Evolutionary conservation across 2,888 invertebrate species (phyloP).

Genomic region (Sipha maydis): DNA sequence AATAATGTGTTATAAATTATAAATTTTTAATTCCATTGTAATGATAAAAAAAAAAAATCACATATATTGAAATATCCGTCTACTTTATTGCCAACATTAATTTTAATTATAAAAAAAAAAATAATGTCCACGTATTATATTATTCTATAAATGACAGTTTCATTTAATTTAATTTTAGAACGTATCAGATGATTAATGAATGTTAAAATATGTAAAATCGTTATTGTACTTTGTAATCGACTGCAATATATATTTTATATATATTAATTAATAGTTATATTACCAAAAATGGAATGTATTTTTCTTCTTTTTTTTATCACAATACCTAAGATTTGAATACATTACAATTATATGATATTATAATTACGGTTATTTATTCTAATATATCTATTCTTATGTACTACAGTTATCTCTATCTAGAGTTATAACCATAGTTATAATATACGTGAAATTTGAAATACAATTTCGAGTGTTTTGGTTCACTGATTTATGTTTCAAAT

Average conservation of each 20-base stretch:
- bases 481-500: not conserved
- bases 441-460: too few species aligned
- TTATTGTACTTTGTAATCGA: not conserved
- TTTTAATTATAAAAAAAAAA: not conserved
- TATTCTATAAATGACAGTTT: not conserved
- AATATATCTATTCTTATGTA: too few species aligned
- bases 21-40: too few species aligned
- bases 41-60: too few species aligned
- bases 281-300: not conserved
- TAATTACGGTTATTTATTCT: too few species aligned
- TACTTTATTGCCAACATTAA: not conserved
- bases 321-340: not conserved
- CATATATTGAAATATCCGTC: not conserved
- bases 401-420: too few species aligned
- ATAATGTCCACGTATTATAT: not conserved
- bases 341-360: too few species aligned
- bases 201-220: not conserved
- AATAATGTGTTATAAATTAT: too few species aligned
- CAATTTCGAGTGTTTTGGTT: not conserved
- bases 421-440: too few species aligned
- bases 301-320: slow-evolving; percentile 5
- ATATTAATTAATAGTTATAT: not conserved
- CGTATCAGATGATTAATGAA: not conserved
- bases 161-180: not conserved
- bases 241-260: too few species aligned